Conservation (phyloP, 1,140 invertebrate species). For the Apis cerana region DNA sequence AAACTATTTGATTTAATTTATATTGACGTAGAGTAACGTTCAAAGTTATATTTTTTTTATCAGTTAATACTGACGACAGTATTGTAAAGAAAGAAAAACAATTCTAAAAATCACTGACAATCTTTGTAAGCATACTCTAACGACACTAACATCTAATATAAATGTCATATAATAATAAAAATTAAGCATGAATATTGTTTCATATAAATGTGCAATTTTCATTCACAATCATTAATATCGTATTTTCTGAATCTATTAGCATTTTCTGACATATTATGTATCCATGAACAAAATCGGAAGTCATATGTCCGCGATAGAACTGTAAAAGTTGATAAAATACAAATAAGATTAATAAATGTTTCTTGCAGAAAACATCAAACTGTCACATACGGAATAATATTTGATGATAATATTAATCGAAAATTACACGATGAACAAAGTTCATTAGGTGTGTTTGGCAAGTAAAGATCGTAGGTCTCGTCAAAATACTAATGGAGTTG, state of each 20-base stretch:
- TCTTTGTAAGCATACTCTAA: background rate
- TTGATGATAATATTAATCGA: conserved; percentile 3
- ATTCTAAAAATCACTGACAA: conserved; percentile 12
- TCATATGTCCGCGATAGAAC: conserved; percentile 31
- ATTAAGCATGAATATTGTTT: background rate
- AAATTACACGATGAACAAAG: background rate
- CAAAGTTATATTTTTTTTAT: background rate
- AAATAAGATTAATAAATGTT: background rate
- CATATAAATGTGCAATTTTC: background rate
- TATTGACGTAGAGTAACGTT: background rate
- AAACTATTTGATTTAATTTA: background rate
- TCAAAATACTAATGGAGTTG: conserved; percentile 21
- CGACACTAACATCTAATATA: background rate
- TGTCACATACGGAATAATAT: background rate
- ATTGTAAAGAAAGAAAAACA: background rate
- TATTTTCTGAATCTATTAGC: background rate
- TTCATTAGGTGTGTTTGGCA: conserved; percentile 9
- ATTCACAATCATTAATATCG: background rate
- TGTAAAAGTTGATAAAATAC: background rate
- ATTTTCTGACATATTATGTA: conserved; percentile 3
- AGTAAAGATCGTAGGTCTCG: background rate
- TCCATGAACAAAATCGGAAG: conserved; percentile 29
- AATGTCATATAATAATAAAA: background rate
- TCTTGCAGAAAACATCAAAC: background rate
- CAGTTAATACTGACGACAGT: conserved; percentile 1